Evolutionary conservation across 2,113 vertebrate genomes (phyloP), one percentile per base, ranked within the genome.

Genomic region (Athene cunicularia): DNA sequence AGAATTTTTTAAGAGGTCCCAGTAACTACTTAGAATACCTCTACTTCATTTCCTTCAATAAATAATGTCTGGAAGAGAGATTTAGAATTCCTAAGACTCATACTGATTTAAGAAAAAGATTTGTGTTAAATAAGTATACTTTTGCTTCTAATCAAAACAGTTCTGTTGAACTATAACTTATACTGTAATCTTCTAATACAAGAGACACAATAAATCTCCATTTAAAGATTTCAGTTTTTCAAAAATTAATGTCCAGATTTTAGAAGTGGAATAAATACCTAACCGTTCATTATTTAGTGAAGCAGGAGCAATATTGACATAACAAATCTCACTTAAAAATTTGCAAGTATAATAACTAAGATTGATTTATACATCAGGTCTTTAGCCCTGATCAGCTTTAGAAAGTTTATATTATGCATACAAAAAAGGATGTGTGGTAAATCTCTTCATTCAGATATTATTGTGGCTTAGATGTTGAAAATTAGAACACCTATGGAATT

Each of bases 401-500:
- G 27, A 53, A 68, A 39, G 3, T 75, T 95, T 37, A 2, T 49
- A 5, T 49, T 45, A 47, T 14, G 32, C 14, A 7, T 45, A 22
- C 12, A 45, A 73, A 77, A 83, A 55, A 18, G 15, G 18, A 70
- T 37, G 10, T 52, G 41, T 68, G 89, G 14, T 77, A 71, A 63
- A 41, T 66, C 7, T 59, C 19, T 70, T 86, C 9, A 28, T 91
- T 91, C 37, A 67, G 20, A 12, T 47, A 12, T 23, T 85, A 9
- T 2, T 80, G 66, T 71, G 63, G 18, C 80, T 96, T 37, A 66
- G 30, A 59, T 81, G 35, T 19, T 43, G 16, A 32, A 66, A 66
- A 77, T 89, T 30, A 81, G 92, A 93, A 93, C 74, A 92, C 67
- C 88, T 93, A 35, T 75, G 55, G 30, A 49, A 60, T 81, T 93